Evolutionary conservation across 30 jellyfish, hydroid and myxozoan genomes (phyloP), one percentile per base, ranked within the genome.

Genomic region (Cassiopea andromeda): DNA sequence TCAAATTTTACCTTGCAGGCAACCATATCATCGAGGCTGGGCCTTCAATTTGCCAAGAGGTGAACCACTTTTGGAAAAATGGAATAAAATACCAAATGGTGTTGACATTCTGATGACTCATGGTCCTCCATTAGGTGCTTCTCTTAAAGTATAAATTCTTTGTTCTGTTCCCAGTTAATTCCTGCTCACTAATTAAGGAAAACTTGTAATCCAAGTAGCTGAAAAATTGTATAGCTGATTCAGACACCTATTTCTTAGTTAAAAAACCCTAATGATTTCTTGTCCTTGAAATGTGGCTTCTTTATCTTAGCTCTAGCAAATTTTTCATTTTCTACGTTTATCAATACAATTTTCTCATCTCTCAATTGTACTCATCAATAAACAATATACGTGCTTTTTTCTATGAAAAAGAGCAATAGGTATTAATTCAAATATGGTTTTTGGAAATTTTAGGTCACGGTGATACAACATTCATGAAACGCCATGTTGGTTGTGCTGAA

Each of bases 91-190:
- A 16, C 99, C 99, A 1, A 76, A 70, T 48, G 96, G 85, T 50
- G 87, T 97, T 67, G 99, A 95, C 73, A 92, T 95, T 45, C 91
- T 95, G 19, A 78, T 95, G 50, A 79, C 96, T 1, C 98, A 91
- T 84, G 98, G 98, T 3, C 99, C 99, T n/a, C 98, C 98, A 13
- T 87, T 87, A 27, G 99, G 99, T 73, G 79, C 4, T 50, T 27
- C 64, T 3, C 64, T 27, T 27, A 27, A 27, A 27, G 38, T 27
- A 27, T 27, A 27, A 27, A 27, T 27, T 27, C 38, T 27, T 27
- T 54, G 64, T 3, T 54, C 12, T 54, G 10, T 54, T 54, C 12
- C 64, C 64, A 54, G 7, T 54, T 54, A 54, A 54, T 3, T 10
- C 64, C 7, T 54, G 64, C 38, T 27, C 38, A 27, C 38, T 27